These are phyloP conservation scores for Andrena haemorrhoa DNA, from an alignment of 2,888 invertebrate species.

Conservation along the genomic window DNA sequence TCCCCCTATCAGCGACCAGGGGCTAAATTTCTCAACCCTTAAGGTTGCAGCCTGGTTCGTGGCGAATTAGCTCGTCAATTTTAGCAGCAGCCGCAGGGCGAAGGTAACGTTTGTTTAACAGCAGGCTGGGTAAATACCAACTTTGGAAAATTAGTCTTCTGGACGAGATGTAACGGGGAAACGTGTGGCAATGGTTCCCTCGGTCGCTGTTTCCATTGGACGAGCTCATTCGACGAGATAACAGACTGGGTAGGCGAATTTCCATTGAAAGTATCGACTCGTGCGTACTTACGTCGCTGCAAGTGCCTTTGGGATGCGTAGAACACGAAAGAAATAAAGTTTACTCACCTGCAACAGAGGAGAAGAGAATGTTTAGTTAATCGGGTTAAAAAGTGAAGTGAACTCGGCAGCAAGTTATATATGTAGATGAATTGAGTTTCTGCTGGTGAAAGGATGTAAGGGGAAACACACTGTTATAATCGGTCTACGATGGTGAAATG, in stretches of 20 bases:
- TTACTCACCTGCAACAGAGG: conserved; percentile 57
- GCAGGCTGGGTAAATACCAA: not conserved
- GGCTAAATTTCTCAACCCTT: not conserved
- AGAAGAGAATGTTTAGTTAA: conserved; percentile 7
- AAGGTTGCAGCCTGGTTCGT: not conserved
- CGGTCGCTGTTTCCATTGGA: not conserved
- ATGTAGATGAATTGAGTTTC: not conserved
- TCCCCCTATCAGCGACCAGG: not conserved
- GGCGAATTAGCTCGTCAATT: not conserved
- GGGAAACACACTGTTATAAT: not conserved
- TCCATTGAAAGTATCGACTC: not conserved
- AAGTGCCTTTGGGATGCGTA: conserved; percentile 5
- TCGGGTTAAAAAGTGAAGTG: too few relatives aligned
- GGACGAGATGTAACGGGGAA: not conserved
- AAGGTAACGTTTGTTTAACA: not conserved
- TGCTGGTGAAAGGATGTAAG: not conserved
- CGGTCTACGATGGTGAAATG: not conserved
- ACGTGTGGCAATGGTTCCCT: not conserved
- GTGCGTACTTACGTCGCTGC: conserved; percentile 42
- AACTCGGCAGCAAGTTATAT: not conserved
- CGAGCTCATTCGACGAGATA: not conserved
- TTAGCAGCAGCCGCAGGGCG: not conserved
- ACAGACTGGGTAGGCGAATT: not conserved
- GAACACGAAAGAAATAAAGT: conserved; percentile 18
- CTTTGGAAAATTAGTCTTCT: not conserved